A percentile compares a stretch with the other conserved stretches of the same genome.
Evolutionary conservation across 2,888 invertebrate species (phyloP).

Genomic region (Chaetogeoica ovagalla): DNA sequence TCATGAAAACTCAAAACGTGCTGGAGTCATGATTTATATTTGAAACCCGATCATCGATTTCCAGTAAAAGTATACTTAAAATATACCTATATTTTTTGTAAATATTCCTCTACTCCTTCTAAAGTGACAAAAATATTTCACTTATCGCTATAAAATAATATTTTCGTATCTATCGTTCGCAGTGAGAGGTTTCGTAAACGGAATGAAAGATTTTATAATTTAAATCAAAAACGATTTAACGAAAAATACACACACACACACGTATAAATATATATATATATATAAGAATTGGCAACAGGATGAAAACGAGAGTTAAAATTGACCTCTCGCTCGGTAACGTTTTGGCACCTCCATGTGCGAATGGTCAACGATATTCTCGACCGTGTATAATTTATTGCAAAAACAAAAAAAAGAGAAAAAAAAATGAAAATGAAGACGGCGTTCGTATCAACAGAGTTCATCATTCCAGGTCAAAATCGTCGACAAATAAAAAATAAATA

Average conservation of each 20-base stretch:
- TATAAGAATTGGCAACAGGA: background rate
- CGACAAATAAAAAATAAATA: constrained; percentile 1
- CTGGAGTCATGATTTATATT: too few species aligned
- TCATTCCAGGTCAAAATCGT: constrained; percentile 38
- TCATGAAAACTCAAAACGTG: too few species aligned
- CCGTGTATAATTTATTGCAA: constrained; percentile 22
- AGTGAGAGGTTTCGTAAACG: background rate
- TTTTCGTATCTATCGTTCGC: background rate
- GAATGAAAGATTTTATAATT: background rate
- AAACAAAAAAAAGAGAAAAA: background rate
- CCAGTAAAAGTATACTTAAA: too few species aligned
- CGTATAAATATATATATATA: background rate
- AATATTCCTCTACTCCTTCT: too few species aligned
- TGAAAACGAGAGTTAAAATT: constrained; percentile 41
- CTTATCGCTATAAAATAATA: background rate
- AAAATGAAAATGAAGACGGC: too few species aligned
- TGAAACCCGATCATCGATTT: too few species aligned
- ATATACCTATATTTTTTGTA: too few species aligned
- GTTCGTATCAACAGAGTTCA: constrained; percentile 16
- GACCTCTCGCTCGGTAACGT: background rate
- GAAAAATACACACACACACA: background rate
- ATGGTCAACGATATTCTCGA: background rate
- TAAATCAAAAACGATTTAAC: background rate
- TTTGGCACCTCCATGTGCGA: background rate
- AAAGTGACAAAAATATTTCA: too few species aligned